Base-by-base conservation (phyloP, 2,888 invertebrate species). In the Callimorpha dominula region DNA sequence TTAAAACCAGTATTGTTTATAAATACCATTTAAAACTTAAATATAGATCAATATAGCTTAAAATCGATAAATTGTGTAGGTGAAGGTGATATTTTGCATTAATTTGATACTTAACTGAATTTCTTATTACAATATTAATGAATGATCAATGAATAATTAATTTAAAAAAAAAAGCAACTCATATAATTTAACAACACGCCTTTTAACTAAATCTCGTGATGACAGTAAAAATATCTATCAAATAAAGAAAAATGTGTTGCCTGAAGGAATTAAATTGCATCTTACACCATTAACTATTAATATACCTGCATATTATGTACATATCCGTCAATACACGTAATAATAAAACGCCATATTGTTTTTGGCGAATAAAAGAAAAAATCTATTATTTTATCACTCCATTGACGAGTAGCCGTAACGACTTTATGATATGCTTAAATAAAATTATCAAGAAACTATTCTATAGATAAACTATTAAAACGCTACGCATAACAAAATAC, bases 341-440 rank as follows among this genome's bases (percentile, higher is more conserved):
- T 60, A 73, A 76, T 70, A 79, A 79, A 78, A 78, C 81, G 82
- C 80, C 78, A 82, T 78, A 73, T 67, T 74, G 20, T 64, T 73
- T 76, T 76, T 69, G 70, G 68, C 84, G 68, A 40, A 57, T 76
- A 74, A 78, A 79, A 72, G 64, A 78, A 74, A 80, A 85, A 80
- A 85, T 81, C 85, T 89, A 89, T 84, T 85, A 85, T 89, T 90
- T 89, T 93, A 94, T 94, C 94, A 94, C 94, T 93, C 89, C 76
- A 85, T 93, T 94, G 94, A 94, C 94, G 94, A 94, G 94, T 90
- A 90, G 84, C 82, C 85, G 78, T 76, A 83, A 87, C 83, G 86
- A 85, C 88, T 85, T 84, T 80, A 84, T 75, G 73, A 79, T 78
- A 82, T 65, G 68, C 84, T 78, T 80, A 83, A 79, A 80, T 74